Conservation (phyloP, 2,113 vertebrate genomes). For the Eretmodus cyanostictus region DNA sequence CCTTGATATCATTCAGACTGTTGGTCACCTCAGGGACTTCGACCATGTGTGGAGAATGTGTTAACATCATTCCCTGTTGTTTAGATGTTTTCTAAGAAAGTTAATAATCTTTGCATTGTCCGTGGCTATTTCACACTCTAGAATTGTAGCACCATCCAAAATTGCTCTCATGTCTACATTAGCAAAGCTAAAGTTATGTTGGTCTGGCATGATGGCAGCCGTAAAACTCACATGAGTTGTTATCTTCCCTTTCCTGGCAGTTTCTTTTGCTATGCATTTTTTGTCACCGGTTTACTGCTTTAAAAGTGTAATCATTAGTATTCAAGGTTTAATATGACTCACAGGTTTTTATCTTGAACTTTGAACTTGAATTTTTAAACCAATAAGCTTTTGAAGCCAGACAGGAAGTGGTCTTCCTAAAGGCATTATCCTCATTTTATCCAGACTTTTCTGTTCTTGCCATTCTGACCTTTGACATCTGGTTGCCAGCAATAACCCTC, state of each 20-base stretch:
- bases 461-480: background rate
- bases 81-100: background rate
- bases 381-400: background rate
- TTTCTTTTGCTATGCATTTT: background rate
- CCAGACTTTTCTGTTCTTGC: background rate
- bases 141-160: background rate
- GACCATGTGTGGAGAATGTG: background rate
- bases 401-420: background rate
- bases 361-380: background rate
- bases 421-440: background rate
- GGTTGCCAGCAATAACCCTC: conserved; percentile 69
- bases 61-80: background rate
- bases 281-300: background rate
- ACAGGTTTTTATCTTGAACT: background rate
- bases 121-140: rapidly evolving
- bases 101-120: background rate
- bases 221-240: rapidly evolving
- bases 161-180: background rate
- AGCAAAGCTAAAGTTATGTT: background rate
- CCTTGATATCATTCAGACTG: background rate
- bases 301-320: background rate
- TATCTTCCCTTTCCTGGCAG: background rate
- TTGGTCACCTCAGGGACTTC: background rate
- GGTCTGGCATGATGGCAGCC: background rate
- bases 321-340: background rate